Base-by-base conservation (phyloP, 2,888 invertebrate species). In the Drosophila demipolita region DNA sequence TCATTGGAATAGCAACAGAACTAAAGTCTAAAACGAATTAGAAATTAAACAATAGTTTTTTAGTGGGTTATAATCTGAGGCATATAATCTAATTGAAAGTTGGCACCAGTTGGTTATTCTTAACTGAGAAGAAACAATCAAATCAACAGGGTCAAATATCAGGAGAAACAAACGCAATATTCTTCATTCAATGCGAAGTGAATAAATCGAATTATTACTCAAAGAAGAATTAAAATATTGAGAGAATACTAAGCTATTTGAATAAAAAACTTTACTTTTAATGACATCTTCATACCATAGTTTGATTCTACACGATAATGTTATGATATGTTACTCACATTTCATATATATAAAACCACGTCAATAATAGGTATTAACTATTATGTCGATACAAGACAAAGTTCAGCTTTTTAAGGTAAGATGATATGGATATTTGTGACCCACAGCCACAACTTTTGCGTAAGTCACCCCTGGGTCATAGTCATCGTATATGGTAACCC, bases 401-500 rank as follows among this genome's bases (percentile, higher is more conserved):
- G 69, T 79, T 79, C 36, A 61, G 66, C 66, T 63, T 57, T 69
- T 54, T 50, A 23, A 23, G n/a, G 63, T 73, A 66, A 72, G 57
- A 64, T 65, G 69, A 73, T 79, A 68, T 55, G 61, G 57, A 78
- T 75, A 72, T 53, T 68, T 53, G 50, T 58, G 54, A 65, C 50
- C 63, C 54, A 58, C 29, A 54, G 52, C 57, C 20, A 61, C 12
- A 57, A n/a, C 40, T 40, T 50, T 54, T 61, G 68, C 26, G 62
- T 66, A 80, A 76, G 71, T 76, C 71, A 76, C 79, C 72, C 85
- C 53, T 62, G 83, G 87, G 85, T 85, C 83, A 75, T 66, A 73
- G 64, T 20, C 60, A 29, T 29, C 29, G 48, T 53, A 55, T 45
- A 50, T 62, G 57, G 64, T 62, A 60, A 54, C 75, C 74, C 75